These are phyloP conservation scores for Atlantisia rogersi DNA, from an alignment of 2,113 vertebrate genomes.

Conservation along the genomic window DNA sequence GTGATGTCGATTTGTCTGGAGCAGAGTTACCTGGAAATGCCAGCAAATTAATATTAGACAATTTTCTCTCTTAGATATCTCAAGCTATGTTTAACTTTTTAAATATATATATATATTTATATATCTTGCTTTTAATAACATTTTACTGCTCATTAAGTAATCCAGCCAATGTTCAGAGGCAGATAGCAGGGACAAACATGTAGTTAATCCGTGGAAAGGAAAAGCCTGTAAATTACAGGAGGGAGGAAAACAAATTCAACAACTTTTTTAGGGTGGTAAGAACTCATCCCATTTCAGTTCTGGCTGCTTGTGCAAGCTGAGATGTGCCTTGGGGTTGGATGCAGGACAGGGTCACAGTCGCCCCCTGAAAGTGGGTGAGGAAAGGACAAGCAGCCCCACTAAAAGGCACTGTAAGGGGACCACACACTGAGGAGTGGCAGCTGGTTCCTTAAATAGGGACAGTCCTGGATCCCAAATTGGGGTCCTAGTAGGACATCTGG, in stretches of 20 bases:
- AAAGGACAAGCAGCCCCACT: background rate
- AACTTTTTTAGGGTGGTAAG: background rate
- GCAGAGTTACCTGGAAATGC: background rate
- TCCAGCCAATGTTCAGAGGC: background rate
- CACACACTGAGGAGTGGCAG: background rate
- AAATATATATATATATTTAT: background rate
- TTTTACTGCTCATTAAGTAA: background rate
- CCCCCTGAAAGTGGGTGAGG: accelerated
- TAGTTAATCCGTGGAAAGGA: background rate
- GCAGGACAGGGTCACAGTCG: background rate
- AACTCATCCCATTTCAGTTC: background rate
- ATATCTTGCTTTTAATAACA: background rate
- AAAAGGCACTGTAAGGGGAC: background rate
- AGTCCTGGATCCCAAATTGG: background rate
- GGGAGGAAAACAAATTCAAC: accelerated
- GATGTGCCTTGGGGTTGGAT: background rate
- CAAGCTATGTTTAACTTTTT: background rate
- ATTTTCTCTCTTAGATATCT: background rate
- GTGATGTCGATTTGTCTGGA: background rate
- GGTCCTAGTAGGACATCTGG: no score
- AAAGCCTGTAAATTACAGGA: background rate
- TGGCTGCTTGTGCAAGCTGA: background rate
- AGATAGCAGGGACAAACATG: background rate
- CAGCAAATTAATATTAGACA: background rate
- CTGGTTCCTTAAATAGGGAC: background rate